Evolutionary conservation across 2,113 vertebrate species (phyloP).

Genomic region (Arizona elegans): DNA sequence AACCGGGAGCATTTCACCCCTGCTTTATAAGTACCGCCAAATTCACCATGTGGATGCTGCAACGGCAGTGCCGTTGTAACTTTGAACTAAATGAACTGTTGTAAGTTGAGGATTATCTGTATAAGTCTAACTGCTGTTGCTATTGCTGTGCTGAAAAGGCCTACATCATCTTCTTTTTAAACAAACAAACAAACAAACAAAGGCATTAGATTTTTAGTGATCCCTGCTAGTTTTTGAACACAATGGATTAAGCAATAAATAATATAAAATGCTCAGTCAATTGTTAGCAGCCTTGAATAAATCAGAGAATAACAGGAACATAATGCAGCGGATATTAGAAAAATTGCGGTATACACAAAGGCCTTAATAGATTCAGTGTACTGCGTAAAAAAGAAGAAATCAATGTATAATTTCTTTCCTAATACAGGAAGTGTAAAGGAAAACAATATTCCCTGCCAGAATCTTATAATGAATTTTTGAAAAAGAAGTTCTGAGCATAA

Average conservation of each 20-base stretch:
- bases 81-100: not conserved
- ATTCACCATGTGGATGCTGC: not conserved
- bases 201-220: not conserved
- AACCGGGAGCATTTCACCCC: no score
- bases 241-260: slow-evolving; percentile 28
- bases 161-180: not conserved
- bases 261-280: slow-evolving; percentile 20
- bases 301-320: slow-evolving; percentile 11
- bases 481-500: not conserved
- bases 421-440: not conserved
- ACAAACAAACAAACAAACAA: not conserved
- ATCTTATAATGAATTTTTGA: slow-evolving; percentile 3
- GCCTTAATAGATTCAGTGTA: slow-evolving; percentile 2
- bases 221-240: slow-evolving; percentile 6
- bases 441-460: not conserved
- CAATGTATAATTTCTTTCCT: slow-evolving; percentile 27
- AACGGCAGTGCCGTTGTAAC: not conserved
- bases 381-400: slow-evolving; percentile 12
- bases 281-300: slow-evolving; percentile 16
- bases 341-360: not conserved
- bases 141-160: not conserved
- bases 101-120: not conserved
- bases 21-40: no score
- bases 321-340: slow-evolving; percentile 16
- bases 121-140: not conserved